Base-by-base conservation (phyloP, 37 sponge, comb jelly and placozoan genomes). In the Diacarnus erythraeanus region DNA sequence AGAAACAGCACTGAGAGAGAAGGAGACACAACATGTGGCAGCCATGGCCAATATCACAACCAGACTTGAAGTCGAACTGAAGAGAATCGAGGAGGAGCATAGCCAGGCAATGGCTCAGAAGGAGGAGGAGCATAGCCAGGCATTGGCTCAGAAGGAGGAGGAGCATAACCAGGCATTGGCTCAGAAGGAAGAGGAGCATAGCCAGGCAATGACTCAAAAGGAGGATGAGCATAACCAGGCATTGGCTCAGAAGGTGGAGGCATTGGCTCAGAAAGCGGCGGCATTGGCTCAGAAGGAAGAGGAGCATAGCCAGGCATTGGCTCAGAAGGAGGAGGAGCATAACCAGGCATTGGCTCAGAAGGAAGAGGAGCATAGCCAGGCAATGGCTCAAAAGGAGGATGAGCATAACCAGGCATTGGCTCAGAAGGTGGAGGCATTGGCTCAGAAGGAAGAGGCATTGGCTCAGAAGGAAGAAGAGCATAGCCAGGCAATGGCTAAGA, bases 191-290 rank as follows among this genome's bases (percentile, higher is more conserved):
- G 26, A 10, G 60, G 60, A 59, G 18, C 60, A 59, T 59, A 59
- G 17, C 4, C 27, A 17, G 60, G 60, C 23, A 59, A 10, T 17
- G 60, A 27, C 26, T 4, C 23, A 59, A 3, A 59, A 4, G n/a
- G 43, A 35, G 43, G 25, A 71, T 71, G 72, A n/a, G 27, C 60
- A 59, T n/a, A 59, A 59, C 27, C 27, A 51, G 33, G 61, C n/a
- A n/a, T 36, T 22, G 27, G 35, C 39, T 4, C 42, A 71, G 57
- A 54, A n/a, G 30, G 57, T 42, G 74, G 31, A 74, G 34, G 15
- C 56, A 44, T 18, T 58, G 47, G 40, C 34, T 38, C 23, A 2
- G 10, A 39, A 59, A 21, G 10, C 17, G 27, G 66, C 2, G 25
- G 61, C 30, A 21, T 10, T 17, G 27, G 60, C 26, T 69, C 69